Evolutionary conservation across 2,888 invertebrate genomes (phyloP).

Genomic region (Ichneumoninae sp.): DNA sequence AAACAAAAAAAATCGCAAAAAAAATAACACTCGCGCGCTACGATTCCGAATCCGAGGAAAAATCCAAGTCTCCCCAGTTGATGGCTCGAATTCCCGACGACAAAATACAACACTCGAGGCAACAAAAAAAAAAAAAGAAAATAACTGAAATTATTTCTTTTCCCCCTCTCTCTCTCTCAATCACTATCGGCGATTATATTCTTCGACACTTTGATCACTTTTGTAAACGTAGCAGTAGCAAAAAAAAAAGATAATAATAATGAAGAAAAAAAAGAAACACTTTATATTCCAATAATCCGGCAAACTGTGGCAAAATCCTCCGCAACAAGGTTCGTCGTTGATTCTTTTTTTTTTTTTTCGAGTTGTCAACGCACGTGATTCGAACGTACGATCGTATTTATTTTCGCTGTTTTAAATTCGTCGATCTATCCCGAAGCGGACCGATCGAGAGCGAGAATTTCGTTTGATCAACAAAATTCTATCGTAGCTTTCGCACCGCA

Average conservation of each 20-base stretch:
- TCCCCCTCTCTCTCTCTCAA: background rate
- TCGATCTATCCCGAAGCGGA: slow-evolving; percentile 4
- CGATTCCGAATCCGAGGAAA: slow-evolving; percentile 3
- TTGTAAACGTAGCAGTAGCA: slow-evolving; percentile 6
- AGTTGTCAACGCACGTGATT: slow-evolving; percentile 11
- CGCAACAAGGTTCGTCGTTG: slow-evolving; percentile 21
- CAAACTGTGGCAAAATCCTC: slow-evolving; percentile 41
- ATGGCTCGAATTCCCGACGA: slow-evolving; percentile 8
- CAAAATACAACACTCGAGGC: slow-evolving; percentile 21
- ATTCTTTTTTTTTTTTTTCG: background rate
- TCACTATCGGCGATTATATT: slow-evolving; percentile 9
- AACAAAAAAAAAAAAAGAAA: background rate
- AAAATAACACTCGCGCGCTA: background rate
- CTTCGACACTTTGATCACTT: slow-evolving; percentile 19
- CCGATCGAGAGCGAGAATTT: background rate
- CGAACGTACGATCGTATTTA: background rate
- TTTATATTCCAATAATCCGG: slow-evolving; percentile 67
- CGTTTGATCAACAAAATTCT: slow-evolving; percentile 28
- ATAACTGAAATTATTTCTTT: background rate
- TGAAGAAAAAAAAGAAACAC: slow-evolving; percentile 51
- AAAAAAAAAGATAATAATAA: slow-evolving; percentile 16
- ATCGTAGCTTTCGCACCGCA: slow-evolving; percentile 51
- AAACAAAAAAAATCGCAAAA: too few species aligned
- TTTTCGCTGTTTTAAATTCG: background rate
- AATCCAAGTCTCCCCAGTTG: background rate